phyloP scores from a whole-genome alignment of 1,140 invertebrate genomes.

The Parasteatoda tepidariorum region DNA sequence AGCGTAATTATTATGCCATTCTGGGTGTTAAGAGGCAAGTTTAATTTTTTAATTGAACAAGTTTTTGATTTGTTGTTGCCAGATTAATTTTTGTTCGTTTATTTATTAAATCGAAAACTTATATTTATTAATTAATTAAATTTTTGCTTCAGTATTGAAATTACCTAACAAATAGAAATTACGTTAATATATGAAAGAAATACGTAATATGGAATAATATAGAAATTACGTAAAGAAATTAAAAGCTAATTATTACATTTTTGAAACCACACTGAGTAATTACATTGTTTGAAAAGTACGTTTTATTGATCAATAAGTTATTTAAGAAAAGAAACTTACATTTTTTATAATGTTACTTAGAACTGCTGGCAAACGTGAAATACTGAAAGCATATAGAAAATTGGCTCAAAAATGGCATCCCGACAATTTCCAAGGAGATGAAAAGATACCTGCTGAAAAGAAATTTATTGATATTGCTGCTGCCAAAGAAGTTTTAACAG shows the following conservation, averaged over 20 bases:
- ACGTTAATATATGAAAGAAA: too few species aligned
- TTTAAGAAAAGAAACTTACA: too few species aligned
- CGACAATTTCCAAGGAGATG: slow-evolving; percentile 90
- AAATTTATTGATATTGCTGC: slow-evolving; percentile 99
- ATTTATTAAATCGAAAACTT: not conserved
- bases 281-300: too few species aligned
- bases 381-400: slow-evolving; percentile 96
- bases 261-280: too few species aligned
- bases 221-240: too few species aligned
- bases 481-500: slow-evolving; percentile 93
- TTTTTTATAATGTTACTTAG: slow-evolving; percentile 65
- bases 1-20: slow-evolving; percentile 99
- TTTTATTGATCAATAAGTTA: too few species aligned
- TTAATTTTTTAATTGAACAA: not conserved
- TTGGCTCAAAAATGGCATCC: slow-evolving; percentile 99
- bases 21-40: slow-evolving; percentile 80
- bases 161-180: too few species aligned
- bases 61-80: not conserved
- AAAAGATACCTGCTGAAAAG: slow-evolving; percentile 94
- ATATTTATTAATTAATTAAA: not conserved
- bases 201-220: too few species aligned
- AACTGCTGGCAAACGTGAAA: slow-evolving; percentile 88
- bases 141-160: not conserved
- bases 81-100: not conserved
- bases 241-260: too few species aligned